Evolutionary conservation across 2,797 vertebrate genomes (phyloP), one percentile per base, ranked within the genome.

Genomic region (Sebastes cheni): DNA sequence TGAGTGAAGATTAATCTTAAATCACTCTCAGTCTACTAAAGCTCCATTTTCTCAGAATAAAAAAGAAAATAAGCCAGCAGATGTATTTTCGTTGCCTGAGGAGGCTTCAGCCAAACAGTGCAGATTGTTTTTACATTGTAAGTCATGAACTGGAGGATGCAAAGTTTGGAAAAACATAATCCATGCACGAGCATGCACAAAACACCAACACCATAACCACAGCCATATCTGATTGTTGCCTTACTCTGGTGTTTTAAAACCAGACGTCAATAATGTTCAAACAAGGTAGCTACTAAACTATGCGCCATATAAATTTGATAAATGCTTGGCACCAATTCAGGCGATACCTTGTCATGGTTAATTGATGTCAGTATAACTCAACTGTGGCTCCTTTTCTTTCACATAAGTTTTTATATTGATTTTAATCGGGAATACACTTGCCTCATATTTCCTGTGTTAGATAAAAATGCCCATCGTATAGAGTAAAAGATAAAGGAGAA

Each of bases 201-300:
- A 46, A 54, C 50, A 54, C 50, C 50, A 0, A 73, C 71, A 58
- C 75, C 58, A 66, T 83, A 71, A 87, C 62, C 86, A 66, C 72
- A 91, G 92, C 92, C 91, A 93, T 91, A 93, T 93, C 82, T 82
- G 81, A 90, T 88, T 93, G 93, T 88, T 93, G 93, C 94, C 94
- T 95, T 95, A 94, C 66, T 86, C 81, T 93, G 91, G 83, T 87
- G 54, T 79, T 77, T 62, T 64, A 27, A 83, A 83, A 23, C 80
- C 84, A 82, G 88, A 81, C 6, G 66, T 86, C 61, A 73, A 77
- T 67, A 72, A 82, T 68, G 58, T 76, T 73, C 36, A 75, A 84
- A 74, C 55, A 76, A 89, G 80, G 86, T 90, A 89, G 87, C 77
- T 87, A 75, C 75, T 60, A 62, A 87, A 81, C 81, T 77, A 77